Evolutionary conservation across 2,888 invertebrate species (phyloP).

Genomic region (Dysmachus trigonus): DNA sequence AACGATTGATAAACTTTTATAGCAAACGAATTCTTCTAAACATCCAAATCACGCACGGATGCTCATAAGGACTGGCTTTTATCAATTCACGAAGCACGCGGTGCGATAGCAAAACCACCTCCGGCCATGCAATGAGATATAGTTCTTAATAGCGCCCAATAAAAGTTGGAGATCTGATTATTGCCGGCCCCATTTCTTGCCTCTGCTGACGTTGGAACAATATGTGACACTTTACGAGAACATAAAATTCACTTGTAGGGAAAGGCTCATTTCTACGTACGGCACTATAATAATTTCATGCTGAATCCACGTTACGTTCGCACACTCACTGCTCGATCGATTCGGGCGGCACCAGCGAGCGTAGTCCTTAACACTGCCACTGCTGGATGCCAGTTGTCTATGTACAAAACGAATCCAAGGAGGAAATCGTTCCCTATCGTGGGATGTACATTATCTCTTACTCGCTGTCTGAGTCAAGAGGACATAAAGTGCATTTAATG

Average conservation of each 20-base stretch:
- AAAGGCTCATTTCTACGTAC: slow-evolving; percentile 6
- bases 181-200: slow-evolving; percentile 8
- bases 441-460: slow-evolving; percentile 34
- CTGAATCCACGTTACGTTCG: slow-evolving; percentile 27
- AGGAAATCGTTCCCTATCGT: slow-evolving; percentile 24
- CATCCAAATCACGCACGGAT: not conserved
- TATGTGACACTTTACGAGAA: slow-evolving; percentile 39
- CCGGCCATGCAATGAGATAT: not conserved
- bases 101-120: not conserved
- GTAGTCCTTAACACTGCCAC: not conserved
- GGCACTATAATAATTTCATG: slow-evolving; percentile 16
- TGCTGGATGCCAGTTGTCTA: not conserved
- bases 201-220: slow-evolving; percentile 27
- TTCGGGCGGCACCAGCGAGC: not conserved
- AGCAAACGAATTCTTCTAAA: not conserved
- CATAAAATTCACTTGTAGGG: slow-evolving; percentile 34
- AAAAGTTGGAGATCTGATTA: slow-evolving; percentile 21
- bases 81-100: not conserved
- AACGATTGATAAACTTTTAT: not conserved
- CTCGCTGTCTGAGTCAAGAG: slow-evolving; percentile 18
- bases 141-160: slow-evolving; percentile 9
- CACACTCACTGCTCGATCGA: not conserved
- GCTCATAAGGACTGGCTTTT: not conserved
- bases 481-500: slow-evolving; percentile 39
- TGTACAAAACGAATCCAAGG: slow-evolving; percentile 15